A percentile compares a stretch with the other conserved stretches of the same genome.
Conservation (phyloP, 2,113 vertebrate species). For the Muscicapa adusta region DNA sequence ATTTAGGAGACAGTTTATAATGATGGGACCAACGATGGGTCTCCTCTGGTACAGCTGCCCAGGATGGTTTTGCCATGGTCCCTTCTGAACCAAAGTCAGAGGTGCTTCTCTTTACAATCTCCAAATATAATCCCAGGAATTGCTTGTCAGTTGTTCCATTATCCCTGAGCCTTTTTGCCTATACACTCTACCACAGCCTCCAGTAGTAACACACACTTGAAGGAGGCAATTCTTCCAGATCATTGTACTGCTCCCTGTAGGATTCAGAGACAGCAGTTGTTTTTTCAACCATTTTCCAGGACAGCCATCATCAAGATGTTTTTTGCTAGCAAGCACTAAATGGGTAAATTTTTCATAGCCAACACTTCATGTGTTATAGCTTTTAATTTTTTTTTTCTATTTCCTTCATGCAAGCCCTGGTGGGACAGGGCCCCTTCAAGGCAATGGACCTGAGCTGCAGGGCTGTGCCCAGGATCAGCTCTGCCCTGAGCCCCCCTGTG, state of each 20-base stretch:
- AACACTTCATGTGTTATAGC: neutral
- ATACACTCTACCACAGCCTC: neutral
- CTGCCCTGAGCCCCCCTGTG: neutral
- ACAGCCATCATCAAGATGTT: neutral
- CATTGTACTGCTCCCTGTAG: rapidly evolving
- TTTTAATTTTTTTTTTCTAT: neutral
- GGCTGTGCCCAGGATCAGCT: neutral
- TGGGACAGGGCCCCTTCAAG: neutral
- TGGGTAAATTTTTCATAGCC: neutral
- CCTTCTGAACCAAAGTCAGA: neutral
- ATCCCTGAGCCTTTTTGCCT: neutral
- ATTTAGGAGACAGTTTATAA: neutral
- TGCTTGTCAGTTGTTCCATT: neutral
- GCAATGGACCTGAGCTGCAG: neutral
- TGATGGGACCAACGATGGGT: neutral
- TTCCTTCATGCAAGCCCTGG: neutral
- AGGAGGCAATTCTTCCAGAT: neutral
- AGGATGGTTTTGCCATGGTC: no score
- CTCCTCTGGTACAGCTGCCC: neutral
- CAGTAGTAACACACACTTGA: neutral
- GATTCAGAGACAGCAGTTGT: neutral
- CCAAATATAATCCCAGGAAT: neutral
- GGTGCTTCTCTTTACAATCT: neutral
- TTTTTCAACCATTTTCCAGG: neutral
- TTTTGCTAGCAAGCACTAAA: neutral